Percentiles rank a stretch among this genome's conserved stretches.
phyloP scores from a whole-genome alignment of 2,888 invertebrate genomes.

The Sminthurides aquaticus region DNA sequence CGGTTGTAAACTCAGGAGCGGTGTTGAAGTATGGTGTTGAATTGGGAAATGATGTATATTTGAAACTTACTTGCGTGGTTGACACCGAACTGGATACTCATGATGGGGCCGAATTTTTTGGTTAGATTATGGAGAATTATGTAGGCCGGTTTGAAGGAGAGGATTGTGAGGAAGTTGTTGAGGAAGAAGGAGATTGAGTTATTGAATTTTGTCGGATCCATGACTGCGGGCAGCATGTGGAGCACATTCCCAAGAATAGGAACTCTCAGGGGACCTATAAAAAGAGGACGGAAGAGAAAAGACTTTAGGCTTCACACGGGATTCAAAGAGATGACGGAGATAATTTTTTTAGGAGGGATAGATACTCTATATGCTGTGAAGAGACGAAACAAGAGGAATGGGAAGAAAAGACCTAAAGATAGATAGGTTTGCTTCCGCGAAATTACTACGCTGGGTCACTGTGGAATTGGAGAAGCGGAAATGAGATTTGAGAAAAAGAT shows the following conservation, averaged over 20 bases:
- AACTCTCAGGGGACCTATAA: slow-evolving; percentile 33
- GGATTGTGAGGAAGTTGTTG: slow-evolving; percentile 14
- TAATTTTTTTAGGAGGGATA: too few species aligned
- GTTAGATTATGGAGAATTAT: slow-evolving; percentile 29
- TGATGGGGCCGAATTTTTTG: slow-evolving; percentile 30
- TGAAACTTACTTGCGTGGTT: slow-evolving; percentile 36
- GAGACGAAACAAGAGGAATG: too few species aligned
- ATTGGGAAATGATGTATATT: too few species aligned
- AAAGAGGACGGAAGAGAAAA: too few species aligned
- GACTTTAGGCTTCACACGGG: neutral
- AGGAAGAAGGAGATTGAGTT: slow-evolving; percentile 1
- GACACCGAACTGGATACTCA: slow-evolving; percentile 35
- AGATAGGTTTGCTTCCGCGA: too few species aligned
- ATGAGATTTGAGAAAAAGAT: neutral
- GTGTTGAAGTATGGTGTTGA: too few species aligned
- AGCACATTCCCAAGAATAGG: slow-evolving; percentile 34
- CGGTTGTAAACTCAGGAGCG: too few species aligned
- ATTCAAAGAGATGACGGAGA: too few species aligned
- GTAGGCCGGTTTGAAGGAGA: slow-evolving; percentile 37
- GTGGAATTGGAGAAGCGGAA: neutral
- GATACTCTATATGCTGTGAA: too few species aligned
- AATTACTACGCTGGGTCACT: too few species aligned
- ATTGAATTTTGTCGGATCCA: slow-evolving; percentile 29
- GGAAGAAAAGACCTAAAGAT: too few species aligned
- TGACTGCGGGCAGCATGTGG: slow-evolving; percentile 32